Evolutionary conservation across 2,113 vertebrate genomes (phyloP), one percentile per base, ranked within the genome.

Genomic region (Nannobrachium achirus): DNA sequence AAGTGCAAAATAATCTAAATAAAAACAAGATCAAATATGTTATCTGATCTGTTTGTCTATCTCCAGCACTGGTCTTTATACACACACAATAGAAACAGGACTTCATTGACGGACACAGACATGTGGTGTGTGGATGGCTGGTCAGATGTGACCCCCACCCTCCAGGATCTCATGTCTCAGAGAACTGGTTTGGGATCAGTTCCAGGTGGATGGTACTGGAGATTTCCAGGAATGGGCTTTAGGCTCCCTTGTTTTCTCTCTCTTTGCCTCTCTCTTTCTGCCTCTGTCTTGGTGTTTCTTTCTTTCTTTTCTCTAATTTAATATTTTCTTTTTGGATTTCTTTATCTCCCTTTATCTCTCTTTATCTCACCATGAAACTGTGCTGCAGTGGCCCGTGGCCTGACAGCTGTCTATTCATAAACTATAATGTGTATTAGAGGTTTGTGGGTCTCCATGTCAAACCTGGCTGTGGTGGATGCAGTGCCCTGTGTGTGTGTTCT

Each of bases 181-280:
- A 79, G 66, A 44, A 15, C 19, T 7, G 59, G 44, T 79, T 56
- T 69, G 71, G 86, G 82, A 91, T 92, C 82, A 82, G 78, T 91
- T 91, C 89, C 91, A 91, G 88, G 89, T 90, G 90, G 89, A 61
- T 19, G 40, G 60, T 72, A 71, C 56, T 42, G 60, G 67, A 83
- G 69, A 82, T 82, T 90, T 86, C 64, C 69, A 73, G 58, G 62
- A 86, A 81, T 76, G 66, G 80, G 75, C 73, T 83, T 50, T 49
- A 46, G 73, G 15, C 77, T 78, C 55, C 18, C 57, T 61, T 25
- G 40, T 33, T 33, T 33, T 33, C 25, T 33, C 25, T 33, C 18
- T 61, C 46, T 19, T n/a, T n/a, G n/a, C n/a, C 10, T 64, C 49
- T 42, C 38, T 73, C 33, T 56, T 15, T 13, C 19, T 3, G 16